Evolutionary conservation across 1,140 invertebrate genomes (phyloP).

Genomic region (Pentalonia nigronervosa): DNA sequence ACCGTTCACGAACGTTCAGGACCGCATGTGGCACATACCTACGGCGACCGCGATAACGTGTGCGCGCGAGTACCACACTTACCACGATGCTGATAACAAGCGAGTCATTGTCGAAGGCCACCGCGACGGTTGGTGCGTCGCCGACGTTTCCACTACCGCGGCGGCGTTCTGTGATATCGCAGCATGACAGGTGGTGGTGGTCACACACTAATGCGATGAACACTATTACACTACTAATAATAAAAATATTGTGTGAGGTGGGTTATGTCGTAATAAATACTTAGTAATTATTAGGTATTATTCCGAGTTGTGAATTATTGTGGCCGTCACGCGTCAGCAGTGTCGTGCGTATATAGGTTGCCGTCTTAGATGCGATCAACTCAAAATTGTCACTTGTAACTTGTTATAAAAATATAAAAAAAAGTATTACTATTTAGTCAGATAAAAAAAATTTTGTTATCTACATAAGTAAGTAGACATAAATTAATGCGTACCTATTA

Average conservation of each 20-base stretch:
- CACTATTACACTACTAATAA: background rate
- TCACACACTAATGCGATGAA: background rate
- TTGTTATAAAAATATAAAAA: background rate
- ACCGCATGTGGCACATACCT: conserved; percentile 14
- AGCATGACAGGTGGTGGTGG: background rate
- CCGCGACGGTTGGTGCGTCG: background rate
- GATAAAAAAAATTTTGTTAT: too few relatives aligned
- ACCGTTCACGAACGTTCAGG: background rate
- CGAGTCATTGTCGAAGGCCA: background rate
- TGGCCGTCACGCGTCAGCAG: background rate
- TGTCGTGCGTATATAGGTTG: too few relatives aligned
- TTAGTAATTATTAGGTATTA: background rate
- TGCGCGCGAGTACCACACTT: background rate
- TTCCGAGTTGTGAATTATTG: background rate
- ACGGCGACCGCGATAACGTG: background rate
- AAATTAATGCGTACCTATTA: too few relatives aligned
- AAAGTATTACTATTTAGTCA: too few relatives aligned
- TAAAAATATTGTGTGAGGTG: background rate
- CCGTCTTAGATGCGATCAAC: background rate
- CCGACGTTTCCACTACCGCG: background rate
- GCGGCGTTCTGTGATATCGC: background rate
- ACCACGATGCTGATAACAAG: background rate
- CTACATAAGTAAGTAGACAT: too few relatives aligned
- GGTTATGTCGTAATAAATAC: background rate
- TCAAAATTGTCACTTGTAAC: background rate